Evolutionary conservation across 2,113 vertebrate genomes (phyloP).

Genomic region (Anser brachyrhynchus): DNA sequence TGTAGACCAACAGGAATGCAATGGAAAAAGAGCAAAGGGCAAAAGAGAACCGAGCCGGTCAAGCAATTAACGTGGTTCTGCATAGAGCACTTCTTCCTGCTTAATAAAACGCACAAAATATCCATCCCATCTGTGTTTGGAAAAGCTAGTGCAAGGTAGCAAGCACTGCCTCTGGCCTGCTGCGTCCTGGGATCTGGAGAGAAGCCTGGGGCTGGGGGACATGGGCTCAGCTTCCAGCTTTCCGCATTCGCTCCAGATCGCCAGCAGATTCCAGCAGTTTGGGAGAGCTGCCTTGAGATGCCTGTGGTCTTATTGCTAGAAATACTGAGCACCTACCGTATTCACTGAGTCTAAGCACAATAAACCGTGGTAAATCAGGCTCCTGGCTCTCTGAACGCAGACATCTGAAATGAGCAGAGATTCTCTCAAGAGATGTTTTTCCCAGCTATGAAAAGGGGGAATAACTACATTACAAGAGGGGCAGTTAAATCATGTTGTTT

Average conservation of each 20-base stretch:
- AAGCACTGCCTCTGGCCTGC: neutral
- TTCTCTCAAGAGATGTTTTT: slow-evolving; percentile 32
- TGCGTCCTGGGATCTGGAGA: neutral
- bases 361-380: slow-evolving; percentile 4
- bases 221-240: neutral
- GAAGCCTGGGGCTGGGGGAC: neutral
- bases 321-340: neutral
- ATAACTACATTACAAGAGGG: slow-evolving; percentile 21
- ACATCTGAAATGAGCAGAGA: slow-evolving; percentile 10
- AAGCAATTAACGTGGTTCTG: neutral
- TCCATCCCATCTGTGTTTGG: neutral
- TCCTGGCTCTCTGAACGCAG: slow-evolving; percentile 27
- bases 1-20: slow-evolving; percentile 4
- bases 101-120: slow-evolving; percentile 21
- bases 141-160: slow-evolving; percentile 8
- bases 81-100: neutral
- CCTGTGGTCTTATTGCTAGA: slow-evolving; percentile 15
- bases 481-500: slow-evolving; percentile 35
- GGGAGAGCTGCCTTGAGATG: neutral
- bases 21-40: slow-evolving; percentile 5
- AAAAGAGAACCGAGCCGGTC: slow-evolving; percentile 27
- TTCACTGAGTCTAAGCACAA: neutral
- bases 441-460: slow-evolving; percentile 4
- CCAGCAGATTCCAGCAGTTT: neutral
- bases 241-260: neutral